Evolutionary conservation across 2,888 invertebrate species (phyloP).

Genomic region (Tricholauxania praeusta): DNA sequence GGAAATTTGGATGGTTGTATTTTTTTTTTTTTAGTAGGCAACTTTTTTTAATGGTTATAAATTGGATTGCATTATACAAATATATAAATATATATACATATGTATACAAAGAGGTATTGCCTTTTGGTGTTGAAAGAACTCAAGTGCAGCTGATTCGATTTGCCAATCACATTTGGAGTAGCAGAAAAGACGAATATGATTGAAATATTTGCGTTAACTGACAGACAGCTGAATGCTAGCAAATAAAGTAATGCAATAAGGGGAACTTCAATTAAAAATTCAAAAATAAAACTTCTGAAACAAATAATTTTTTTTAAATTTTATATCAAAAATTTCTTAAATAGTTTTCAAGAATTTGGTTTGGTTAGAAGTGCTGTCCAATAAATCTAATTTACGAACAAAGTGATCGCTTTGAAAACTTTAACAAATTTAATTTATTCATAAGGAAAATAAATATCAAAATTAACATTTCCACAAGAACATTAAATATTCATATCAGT

Average conservation of each 20-base stretch:
- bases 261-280: too few species aligned
- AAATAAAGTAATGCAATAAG: neutral
- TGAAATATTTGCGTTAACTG: conserved; percentile 2
- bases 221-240: neutral
- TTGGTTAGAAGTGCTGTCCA: too few species aligned
- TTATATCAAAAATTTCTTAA: too few species aligned
- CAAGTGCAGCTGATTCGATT: neutral
- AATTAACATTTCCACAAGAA: conserved; percentile 19
- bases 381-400: too few species aligned
- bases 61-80: too few species aligned
- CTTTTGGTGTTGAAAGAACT: neutral
- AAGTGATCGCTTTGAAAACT: too few species aligned
- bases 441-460: neutral
- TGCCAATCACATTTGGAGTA: neutral
- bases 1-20: too few species aligned
- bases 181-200: neutral
- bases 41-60: too few species aligned
- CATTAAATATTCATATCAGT: conserved; percentile 33
- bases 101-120: too few species aligned
- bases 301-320: neutral
- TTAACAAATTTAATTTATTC: conserved; percentile 28
- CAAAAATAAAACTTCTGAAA: neutral
- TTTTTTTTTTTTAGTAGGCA: too few species aligned
- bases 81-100: too few species aligned
- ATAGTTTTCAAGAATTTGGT: too few species aligned